These are phyloP conservation scores for Barbus barbus DNA, from an alignment of 2,113 vertebrate genomes.

Conservation along the genomic window DNA sequence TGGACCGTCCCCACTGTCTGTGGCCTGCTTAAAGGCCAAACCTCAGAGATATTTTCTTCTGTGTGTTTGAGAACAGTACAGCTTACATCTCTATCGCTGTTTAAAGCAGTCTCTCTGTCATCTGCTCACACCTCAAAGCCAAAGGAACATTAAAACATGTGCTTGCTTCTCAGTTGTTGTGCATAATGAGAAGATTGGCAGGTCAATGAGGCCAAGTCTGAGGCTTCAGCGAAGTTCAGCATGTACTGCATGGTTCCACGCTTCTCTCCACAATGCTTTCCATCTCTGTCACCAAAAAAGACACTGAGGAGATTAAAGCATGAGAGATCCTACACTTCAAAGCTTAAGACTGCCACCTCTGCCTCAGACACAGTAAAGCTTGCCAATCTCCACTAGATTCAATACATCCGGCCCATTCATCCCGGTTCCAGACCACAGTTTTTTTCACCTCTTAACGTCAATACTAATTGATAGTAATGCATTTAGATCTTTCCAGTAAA, in stretches of 20 bases:
- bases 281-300: neutral
- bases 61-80: neutral
- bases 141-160: conserved; percentile 28
- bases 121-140: conserved; percentile 41
- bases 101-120: neutral
- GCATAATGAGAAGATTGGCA: too few relatives aligned
- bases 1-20: conserved; percentile 1
- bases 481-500: conserved; percentile 51
- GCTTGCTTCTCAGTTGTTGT: too few relatives aligned
- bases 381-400: conserved; percentile 10
- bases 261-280: neutral
- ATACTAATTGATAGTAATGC: conserved; percentile 58
- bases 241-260: neutral
- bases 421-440: conserved; percentile 25
- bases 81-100: neutral
- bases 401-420: conserved; percentile 34
- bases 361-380: neutral
- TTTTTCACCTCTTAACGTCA: conserved; percentile 43
- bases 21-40: conserved; percentile 41
- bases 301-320: conserved; percentile 10
- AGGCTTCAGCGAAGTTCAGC: neutral
- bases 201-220: neutral
- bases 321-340: neutral
- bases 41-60: conserved; percentile 17
- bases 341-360: neutral